These are phyloP conservation scores for Rotaria macrura DNA, from an alignment of 2,888 invertebrate species.

Conservation along the genomic window DNA sequence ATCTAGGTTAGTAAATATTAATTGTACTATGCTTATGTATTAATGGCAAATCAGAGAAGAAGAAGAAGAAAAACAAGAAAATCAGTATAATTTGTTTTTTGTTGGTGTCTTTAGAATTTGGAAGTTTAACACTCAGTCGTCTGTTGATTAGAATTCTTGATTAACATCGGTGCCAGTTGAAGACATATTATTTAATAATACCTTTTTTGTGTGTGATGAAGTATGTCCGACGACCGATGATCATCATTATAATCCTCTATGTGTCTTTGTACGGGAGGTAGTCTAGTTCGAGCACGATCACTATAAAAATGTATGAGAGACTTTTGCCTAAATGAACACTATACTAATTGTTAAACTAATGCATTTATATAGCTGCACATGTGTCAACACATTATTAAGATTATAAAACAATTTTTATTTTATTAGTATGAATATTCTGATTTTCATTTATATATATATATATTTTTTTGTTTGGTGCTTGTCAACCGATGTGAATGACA, in stretches of 20 bases:
- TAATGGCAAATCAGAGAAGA: background rate
- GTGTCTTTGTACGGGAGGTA: background rate
- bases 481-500: background rate
- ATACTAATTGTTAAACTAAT: background rate
- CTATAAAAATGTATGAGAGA: background rate
- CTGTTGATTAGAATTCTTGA: background rate
- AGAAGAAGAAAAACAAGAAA: background rate
- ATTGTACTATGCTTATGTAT: background rate
- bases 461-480: background rate
- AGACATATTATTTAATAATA: background rate
- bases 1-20: background rate
- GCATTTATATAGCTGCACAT: background rate
- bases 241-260: background rate
- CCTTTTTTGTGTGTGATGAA: background rate
- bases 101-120: background rate
- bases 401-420: background rate
- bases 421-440: background rate
- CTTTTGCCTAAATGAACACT: background rate
- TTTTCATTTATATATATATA: too few species aligned
- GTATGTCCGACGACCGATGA: background rate
- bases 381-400: background rate
- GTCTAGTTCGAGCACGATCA: background rate
- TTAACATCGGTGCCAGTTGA: background rate
- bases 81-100: background rate
- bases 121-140: background rate